phyloP scores from a whole-genome alignment of 2,113 vertebrate genomes.

The Ptilorrhoa leucosticta region DNA sequence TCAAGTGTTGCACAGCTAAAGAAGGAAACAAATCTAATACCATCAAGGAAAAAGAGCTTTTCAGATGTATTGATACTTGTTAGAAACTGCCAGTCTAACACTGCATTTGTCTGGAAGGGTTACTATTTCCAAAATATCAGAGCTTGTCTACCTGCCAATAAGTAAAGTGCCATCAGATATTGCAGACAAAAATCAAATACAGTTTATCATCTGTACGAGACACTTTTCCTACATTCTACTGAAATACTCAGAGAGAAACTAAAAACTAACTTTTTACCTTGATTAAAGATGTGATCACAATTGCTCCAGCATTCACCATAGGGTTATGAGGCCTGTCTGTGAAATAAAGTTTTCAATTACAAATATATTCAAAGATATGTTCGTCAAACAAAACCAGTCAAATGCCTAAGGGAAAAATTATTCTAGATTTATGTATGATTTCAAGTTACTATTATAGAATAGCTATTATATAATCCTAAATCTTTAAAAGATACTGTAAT shows the following conservation, averaged over 20 bases:
- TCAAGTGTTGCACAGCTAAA: not conserved
- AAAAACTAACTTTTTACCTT: conserved; percentile 84
- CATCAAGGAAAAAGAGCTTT: not conserved
- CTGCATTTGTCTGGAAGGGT: not conserved
- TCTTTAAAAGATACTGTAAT: not conserved
- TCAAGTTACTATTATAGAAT: not conserved
- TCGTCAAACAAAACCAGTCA: not conserved
- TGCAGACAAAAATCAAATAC: not conserved
- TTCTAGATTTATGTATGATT: not conserved
- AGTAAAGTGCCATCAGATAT: not conserved
- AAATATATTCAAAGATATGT: not conserved
- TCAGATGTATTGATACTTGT: not conserved
- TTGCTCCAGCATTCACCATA: conserved; percentile 98
- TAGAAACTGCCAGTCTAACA: not conserved
- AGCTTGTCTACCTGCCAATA: not conserved
- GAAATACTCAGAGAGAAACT: conserved; percentile 39
- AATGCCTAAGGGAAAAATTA: not conserved
- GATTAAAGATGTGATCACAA: conserved; percentile 96
- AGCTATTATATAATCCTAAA: not conserved
- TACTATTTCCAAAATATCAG: not conserved
- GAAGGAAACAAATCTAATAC: not conserved
- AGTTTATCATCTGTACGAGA: not conserved
- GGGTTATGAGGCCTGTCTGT: conserved; percentile 98
- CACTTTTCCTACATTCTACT: not conserved
- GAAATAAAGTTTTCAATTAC: conserved; percentile 35